Base-by-base conservation (phyloP, 2,888 invertebrate species). In the Trissonchulus latispiculum region DNA sequence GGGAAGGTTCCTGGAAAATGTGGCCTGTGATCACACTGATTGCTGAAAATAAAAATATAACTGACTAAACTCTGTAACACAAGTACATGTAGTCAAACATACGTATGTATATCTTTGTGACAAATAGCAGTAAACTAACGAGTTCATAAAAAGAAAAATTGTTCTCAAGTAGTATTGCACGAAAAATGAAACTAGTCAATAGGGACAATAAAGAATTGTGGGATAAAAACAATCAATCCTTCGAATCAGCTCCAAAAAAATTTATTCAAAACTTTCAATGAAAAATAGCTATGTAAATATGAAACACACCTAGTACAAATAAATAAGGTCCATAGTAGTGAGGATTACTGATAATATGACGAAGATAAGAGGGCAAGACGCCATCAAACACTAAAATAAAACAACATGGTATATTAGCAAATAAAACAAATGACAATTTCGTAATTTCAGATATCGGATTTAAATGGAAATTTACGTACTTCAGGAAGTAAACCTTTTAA, bases 321-420 rank as follows among this genome's bases (percentile, higher is more conserved):
- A 93, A 84, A 0, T 91, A 91, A 18, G 92, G 90, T 0, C 92
- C 92, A 82, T 93, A 93, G 82, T 92, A 93, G 80, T 92, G 92
- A 0, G 91, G 90, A 85, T 93, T 92, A 77, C 91, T 91, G 76
- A 93, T 91, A 36, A 93, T 90, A 78, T 87, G 87, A 78, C 90
- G 90, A 75, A 93, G 83, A 0, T 91, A 90, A 67, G 88, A 87
- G 0, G 92, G 91, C 75, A 93, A 83, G 32, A 90, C 89, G 1
- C 90, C 91, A 83, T 92, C 92, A 92, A 93, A 93, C 35, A 93
- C 88, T 86, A 77, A 75, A 83, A 79, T 23, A 69, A 2, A 37
- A 23, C n/a, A n/a, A n/a, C n/a, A n/a, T n/a, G n/a, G n/a, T n/a
- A n/a, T n/a, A n/a, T n/a, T n/a, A n/a, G n/a, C n/a, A n/a, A n/a